Percentiles rank a stretch among this genome's conserved stretches.
Evolutionary conservation across 2,113 vertebrate genomes (phyloP).

Genomic region (Chinchilla lanigera): DNA sequence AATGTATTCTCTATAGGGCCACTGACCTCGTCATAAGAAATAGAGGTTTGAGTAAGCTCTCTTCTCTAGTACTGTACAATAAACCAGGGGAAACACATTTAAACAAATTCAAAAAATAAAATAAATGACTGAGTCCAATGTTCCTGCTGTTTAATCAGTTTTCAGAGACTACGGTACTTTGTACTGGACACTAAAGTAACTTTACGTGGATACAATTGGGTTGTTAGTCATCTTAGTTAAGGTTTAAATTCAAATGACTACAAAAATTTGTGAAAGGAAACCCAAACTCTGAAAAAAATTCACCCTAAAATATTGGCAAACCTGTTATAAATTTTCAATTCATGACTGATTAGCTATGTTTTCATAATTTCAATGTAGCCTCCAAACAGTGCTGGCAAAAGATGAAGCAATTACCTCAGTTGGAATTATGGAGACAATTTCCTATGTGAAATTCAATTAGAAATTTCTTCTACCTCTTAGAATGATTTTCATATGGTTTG

Average conservation of each 20-base stretch:
- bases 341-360: neutral
- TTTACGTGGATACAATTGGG: neutral
- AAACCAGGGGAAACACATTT: neutral
- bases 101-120: neutral
- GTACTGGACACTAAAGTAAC: neutral
- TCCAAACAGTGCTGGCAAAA: slow-evolving; percentile 12
- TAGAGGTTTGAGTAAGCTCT: neutral
- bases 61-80: neutral
- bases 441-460: slow-evolving; percentile 34
- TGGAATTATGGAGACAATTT: neutral
- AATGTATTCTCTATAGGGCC: neutral
- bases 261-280: neutral
- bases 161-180: neutral
- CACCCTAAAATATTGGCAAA: neutral
- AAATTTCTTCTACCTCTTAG: neutral
- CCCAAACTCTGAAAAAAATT: neutral
- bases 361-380: neutral
- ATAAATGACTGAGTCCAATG: neutral
- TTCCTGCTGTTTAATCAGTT: neutral
- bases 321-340: neutral
- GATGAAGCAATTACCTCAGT: neutral
- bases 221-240: neutral
- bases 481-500: slow-evolving; percentile 34
- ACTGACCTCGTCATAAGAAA: neutral
- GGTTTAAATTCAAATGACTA: neutral